Evolutionary conservation across 2,888 invertebrate species (phyloP), one percentile per base, ranked within the genome.

Genomic region (Cetonia aurata): DNA sequence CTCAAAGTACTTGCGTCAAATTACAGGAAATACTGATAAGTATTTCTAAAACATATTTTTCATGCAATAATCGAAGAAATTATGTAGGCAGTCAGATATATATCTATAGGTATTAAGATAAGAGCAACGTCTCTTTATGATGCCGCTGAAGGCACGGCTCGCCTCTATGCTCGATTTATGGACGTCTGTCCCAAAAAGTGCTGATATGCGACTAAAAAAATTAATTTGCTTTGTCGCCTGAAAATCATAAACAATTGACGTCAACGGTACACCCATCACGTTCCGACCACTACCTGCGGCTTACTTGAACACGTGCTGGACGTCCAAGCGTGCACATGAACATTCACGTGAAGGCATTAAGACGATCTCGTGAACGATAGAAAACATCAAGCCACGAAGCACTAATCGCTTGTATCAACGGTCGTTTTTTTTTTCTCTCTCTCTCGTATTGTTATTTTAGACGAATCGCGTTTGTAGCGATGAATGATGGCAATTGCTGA

Each of bases 341-440:
- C 33, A 52, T 50, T 65, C 50, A 65, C 62, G 62, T 65, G 52
- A 65, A 65, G 10, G 8, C 9, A 19, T 13, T 6, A 3, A 15
- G 6, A 6, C 13, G n/a, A 50, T 65, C 50, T 65, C 50, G 50
- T 65, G 62, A 65, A 52, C 50, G 15, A 25, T 50, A 46, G 50
- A 42, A 42, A 57, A 12, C 44, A 42, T 57, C 19, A 19, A 12
- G 6, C n/a, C 42, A 42, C 8, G 52, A 25, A 37, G 8, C 37
- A 10, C 41, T 65, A 65, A 65, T 65, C 50, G 1, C 33, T 17
- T 65, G 15, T 37, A 37, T 65, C 48, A 65, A 65, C 62, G 1
- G 4, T 8, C 12, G 19, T 44, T 13, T 17, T 59, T 57, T 46
- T 60, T n/a, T n/a, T n/a, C n/a, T n/a, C n/a, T n/a, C n/a, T n/a